Base-by-base conservation (phyloP, 2,797 vertebrate species). In the Micropoecilia bifurca region DNA sequence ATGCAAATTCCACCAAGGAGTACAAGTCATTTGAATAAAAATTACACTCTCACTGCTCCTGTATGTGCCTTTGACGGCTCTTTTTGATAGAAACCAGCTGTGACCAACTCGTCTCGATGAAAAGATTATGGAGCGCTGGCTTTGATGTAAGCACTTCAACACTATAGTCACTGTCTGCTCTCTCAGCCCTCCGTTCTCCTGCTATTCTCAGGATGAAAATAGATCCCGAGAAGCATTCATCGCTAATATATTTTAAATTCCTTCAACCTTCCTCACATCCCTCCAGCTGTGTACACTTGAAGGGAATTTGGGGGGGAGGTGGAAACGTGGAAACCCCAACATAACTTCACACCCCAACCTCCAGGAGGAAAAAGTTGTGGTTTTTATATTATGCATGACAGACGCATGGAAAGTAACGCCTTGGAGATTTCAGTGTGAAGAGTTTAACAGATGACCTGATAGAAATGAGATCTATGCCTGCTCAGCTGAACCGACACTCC, bases 391-490 rank as follows among this genome's bases (percentile, higher is more conserved):
- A 80, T 75, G 78, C 82, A 71, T 81, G 91, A 87, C 85, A 41
- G 77, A 83, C 82, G 87, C 86, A 36, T 74, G 10, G 74, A 91
- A 92, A 89, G 81, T 91, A 83, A 89, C 6, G 87, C 87, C 85
- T 82, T 73, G 86, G 90, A 85, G 89, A 80, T 73, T 81, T 85
- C 72, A 50, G 82, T 85, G 83, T 92, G 91, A 95, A 84, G 92
- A 94, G 83, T 96, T 94, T 90, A 95, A 88, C 95, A 95, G 93
- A 95, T 93, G 94, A 93, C 91, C 87, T 78, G 66, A 61, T 84
- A 84, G 86, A 89, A 92, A 92, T 94, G 83, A 95, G 93, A 92
- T 91, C 89, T 88, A 81, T 73, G 87, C 93, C 90, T 93, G 88
- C 83, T 90, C 79, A 84, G 76, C 20, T 81, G 79, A 88, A 91